phyloP scores from a whole-genome alignment of 2,113 vertebrate genomes.

The Aphelocoma coerulescens region DNA sequence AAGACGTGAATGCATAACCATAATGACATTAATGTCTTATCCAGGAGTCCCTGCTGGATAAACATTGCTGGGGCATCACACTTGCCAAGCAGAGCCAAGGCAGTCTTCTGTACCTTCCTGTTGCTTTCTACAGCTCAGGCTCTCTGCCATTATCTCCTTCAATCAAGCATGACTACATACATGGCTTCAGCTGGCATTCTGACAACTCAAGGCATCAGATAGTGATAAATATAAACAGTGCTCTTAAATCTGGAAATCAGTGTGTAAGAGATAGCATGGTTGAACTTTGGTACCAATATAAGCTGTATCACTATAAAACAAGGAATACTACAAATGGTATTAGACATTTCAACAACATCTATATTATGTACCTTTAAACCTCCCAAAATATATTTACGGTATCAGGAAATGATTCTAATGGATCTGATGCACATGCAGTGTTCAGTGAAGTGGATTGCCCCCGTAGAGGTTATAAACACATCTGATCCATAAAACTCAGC shows the following conservation, averaged over 20 bases:
- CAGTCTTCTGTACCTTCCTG: neutral
- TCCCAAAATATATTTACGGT: neutral
- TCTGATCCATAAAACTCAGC: neutral
- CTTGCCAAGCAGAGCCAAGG: neutral
- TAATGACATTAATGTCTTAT: neutral
- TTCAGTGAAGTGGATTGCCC: neutral
- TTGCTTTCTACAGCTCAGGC: neutral
- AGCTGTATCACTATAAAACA: neutral
- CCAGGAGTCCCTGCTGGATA: neutral
- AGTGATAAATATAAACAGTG: neutral
- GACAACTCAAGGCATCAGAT: neutral
- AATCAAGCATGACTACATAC: neutral
- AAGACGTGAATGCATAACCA: neutral
- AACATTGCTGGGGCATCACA: neutral
- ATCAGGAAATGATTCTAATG: neutral
- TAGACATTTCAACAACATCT: neutral
- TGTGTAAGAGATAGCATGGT: neutral
- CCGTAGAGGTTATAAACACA: accelerated
- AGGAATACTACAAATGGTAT: neutral
- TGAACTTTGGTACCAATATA: neutral
- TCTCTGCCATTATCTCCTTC: neutral
- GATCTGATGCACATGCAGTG: neutral
- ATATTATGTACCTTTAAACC: neutral
- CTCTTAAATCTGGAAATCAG: neutral
- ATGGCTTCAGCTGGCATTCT: neutral